A percentile compares a stretch with the other conserved stretches of the same genome.
phyloP scores from a whole-genome alignment of 2,113 vertebrate species.

The Cygnus buccinator region DNA sequence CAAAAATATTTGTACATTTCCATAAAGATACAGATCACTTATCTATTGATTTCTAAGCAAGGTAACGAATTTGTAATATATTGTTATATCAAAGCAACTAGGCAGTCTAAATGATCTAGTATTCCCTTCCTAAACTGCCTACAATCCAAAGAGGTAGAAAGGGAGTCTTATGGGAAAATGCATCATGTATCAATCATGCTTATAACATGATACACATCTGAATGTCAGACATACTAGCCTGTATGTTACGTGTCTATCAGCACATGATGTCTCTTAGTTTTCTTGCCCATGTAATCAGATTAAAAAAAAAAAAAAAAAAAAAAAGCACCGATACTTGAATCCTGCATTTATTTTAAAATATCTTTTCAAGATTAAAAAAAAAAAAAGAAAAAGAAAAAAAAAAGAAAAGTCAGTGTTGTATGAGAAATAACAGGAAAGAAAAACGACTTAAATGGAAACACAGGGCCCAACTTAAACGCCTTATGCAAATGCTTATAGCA shows the following conservation, averaged over 20 bases:
- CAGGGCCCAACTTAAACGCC: no score
- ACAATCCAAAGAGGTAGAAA: not conserved
- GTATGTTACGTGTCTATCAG: not conserved
- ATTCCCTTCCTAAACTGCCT: not conserved
- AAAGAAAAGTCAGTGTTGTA: not conserved
- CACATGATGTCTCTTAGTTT: not conserved
- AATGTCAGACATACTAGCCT: not conserved
- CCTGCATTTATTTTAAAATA: not conserved
- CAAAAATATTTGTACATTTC: not conserved
- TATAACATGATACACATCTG: not conserved
- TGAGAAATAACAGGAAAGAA: not conserved
- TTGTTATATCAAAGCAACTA: not conserved
- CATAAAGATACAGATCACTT: not conserved
- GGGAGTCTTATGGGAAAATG: not conserved
- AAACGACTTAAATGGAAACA: not conserved
- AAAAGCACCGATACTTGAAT: not conserved
- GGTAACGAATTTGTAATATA: not conserved
- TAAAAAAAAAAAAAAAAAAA: not conserved
- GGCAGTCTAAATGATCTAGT: not conserved
- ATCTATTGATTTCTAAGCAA: not conserved
- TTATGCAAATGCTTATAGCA: no score
- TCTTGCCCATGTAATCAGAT: not conserved
- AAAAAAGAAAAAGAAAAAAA: not conserved
- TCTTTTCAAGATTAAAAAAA: not conserved
- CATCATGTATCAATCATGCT: not conserved